Conservation (phyloP, 2,888 invertebrate species). For the Atherix ibis region DNA sequence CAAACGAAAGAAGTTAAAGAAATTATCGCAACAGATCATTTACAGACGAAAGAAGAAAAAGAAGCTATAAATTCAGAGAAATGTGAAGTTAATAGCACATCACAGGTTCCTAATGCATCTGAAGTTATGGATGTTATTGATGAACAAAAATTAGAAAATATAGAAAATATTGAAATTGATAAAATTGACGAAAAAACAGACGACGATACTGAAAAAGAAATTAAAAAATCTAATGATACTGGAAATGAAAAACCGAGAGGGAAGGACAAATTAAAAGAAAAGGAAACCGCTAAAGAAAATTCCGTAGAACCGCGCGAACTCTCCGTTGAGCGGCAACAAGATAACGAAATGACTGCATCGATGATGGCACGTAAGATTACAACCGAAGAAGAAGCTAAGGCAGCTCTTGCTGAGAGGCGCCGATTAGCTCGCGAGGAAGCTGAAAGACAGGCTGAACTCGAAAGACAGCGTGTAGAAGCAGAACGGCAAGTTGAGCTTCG, state of each 20-base stretch:
- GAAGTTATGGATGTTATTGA: slow-evolving; percentile 14
- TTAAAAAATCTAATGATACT: no score
- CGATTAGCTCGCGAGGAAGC: slow-evolving; percentile 80
- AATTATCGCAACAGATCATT: slow-evolving; percentile 1
- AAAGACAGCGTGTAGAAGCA: slow-evolving; percentile 55
- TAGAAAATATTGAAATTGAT: slow-evolving; percentile 19
- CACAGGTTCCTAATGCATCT: slow-evolving; percentile 16
- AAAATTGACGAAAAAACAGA: slow-evolving; percentile 27
- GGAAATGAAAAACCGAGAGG: no score
- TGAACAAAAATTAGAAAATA: slow-evolving; percentile 19
- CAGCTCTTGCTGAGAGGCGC: slow-evolving; percentile 78
- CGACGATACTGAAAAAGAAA: slow-evolving; percentile 18
- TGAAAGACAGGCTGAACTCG: slow-evolving; percentile 76
- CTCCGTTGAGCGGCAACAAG: slow-evolving; percentile 18
- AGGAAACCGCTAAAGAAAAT: slow-evolving; percentile 21
- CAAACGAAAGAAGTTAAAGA: slow-evolving; percentile 4
- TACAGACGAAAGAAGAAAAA: slow-evolving; percentile 32
- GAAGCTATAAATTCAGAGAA: slow-evolving; percentile 30
- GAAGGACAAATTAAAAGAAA: slow-evolving; percentile 23
- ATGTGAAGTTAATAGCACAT: slow-evolving; percentile 17
- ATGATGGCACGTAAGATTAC: slow-evolving; percentile 59
- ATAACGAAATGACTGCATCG: slow-evolving; percentile 37
- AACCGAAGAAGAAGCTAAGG: slow-evolving; percentile 86
- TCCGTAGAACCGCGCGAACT: slow-evolving; percentile 23
- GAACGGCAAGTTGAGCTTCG: slow-evolving; percentile 59